These are phyloP conservation scores for Colistium nudipinnis DNA, from an alignment of 2,113 vertebrate genomes.

Conservation along the genomic window DNA sequence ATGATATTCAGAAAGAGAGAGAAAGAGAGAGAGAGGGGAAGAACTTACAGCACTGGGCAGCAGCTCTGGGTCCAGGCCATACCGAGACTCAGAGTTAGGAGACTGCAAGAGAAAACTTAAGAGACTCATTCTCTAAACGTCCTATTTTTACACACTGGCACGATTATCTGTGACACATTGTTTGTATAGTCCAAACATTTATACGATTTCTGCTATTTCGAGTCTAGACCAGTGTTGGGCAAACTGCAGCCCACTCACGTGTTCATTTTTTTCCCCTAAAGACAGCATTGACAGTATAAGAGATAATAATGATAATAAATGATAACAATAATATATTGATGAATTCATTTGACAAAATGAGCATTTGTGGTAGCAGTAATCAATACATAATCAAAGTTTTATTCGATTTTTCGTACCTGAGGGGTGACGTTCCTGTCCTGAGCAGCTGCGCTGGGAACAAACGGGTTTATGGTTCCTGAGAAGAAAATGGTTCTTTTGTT, in stretches of 20 bases:
- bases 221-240: no score
- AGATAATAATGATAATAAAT: background rate
- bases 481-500: no score
- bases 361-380: no score
- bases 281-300: no score
- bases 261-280: no score
- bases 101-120: conserved; percentile 29
- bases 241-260: no score
- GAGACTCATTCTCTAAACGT: background rate
- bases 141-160: background rate
- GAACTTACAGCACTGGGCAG: conserved; percentile 81
- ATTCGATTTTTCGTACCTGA: conserved; percentile 48
- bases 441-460: conserved; percentile 31
- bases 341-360: no score
- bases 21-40: background rate
- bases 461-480: conserved; percentile 52
- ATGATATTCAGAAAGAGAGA: no score
- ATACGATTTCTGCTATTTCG: no score
- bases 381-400: background rate
- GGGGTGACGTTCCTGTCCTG: conserved; percentile 30
- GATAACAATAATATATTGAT: background rate
- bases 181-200: background rate
- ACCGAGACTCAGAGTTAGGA: conserved; percentile 75
- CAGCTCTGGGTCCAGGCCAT: conserved; percentile 80
- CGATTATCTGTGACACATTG: background rate